phyloP scores from a whole-genome alignment of 2,113 vertebrate genomes.

The Dicrurus megarhynchus region DNA sequence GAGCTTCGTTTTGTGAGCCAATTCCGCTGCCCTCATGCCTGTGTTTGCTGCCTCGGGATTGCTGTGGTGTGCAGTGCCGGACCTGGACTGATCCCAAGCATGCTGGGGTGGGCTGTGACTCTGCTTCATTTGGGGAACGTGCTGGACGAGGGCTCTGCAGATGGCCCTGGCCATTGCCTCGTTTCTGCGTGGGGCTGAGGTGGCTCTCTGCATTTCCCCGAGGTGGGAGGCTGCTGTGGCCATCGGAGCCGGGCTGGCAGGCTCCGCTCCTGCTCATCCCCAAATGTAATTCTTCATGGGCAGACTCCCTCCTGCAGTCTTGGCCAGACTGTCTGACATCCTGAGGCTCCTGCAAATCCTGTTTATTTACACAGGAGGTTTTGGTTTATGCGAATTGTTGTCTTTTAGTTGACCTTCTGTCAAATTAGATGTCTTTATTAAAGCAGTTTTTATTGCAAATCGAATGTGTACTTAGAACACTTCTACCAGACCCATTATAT shows the following conservation, averaged over 20 bases:
- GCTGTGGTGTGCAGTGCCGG: accelerated
- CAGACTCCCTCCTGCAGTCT: neutral
- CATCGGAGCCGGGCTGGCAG: neutral
- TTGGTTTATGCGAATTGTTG: slow-evolving; percentile 32
- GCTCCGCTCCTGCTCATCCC: neutral
- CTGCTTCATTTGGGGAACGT: accelerated
- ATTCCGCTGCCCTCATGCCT: accelerated
- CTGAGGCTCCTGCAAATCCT: slow-evolving; percentile 49
- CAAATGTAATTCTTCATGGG: neutral
- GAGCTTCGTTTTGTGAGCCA: neutral
- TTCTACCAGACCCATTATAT: slow-evolving; percentile 43
- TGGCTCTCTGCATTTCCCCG: neutral
- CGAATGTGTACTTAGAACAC: slow-evolving; percentile 32
- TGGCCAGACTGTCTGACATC: slow-evolving; percentile 42
- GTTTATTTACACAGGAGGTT: slow-evolving; percentile 52
- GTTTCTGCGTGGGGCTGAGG: accelerated
- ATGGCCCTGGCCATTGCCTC: neutral
- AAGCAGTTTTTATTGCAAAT: slow-evolving; percentile 62
- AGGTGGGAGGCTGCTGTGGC: neutral
- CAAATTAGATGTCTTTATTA: slow-evolving; percentile 57
- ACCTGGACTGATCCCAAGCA: accelerated
- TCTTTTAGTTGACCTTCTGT: slow-evolving; percentile 47
- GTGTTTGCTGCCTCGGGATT: neutral
- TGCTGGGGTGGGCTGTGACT: neutral
- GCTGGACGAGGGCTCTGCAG: neutral